Conservation (phyloP, 2,113 vertebrate genomes). For the Microcebus griseorufus region DNA sequence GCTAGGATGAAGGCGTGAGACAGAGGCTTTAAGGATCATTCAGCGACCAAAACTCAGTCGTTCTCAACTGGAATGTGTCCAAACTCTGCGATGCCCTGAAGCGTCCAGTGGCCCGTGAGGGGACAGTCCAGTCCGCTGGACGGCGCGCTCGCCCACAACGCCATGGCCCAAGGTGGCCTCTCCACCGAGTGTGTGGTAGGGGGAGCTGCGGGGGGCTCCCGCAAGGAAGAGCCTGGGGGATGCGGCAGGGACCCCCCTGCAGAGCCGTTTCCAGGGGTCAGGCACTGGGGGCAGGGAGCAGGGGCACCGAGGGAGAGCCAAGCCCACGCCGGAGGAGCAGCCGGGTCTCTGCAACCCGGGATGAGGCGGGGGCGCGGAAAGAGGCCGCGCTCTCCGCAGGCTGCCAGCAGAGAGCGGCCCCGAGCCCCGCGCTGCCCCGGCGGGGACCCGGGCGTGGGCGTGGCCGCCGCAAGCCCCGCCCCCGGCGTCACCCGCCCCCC, state of each 20-base stretch:
- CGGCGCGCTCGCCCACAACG: not conserved
- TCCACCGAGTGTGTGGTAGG: not conserved
- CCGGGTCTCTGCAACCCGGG: not conserved
- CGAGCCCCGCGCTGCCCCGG: rapidly evolving
- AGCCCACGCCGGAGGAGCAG: not conserved
- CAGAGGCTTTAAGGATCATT: not conserved
- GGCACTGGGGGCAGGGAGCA: not conserved
- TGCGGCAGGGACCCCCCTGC: not conserved
- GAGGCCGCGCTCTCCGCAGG: not conserved
- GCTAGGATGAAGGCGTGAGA: too few species aligned
- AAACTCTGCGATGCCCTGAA: not conserved
- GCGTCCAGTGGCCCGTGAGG: not conserved
- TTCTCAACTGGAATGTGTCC: not conserved
- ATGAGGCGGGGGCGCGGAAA: not conserved
- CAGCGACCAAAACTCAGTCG: not conserved
- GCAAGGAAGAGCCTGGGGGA: not conserved
- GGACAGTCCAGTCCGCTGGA: not conserved
- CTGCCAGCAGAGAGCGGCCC: not conserved
- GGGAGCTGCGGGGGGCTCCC: not conserved
- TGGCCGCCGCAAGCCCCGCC: not conserved
- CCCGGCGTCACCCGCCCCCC: not conserved
- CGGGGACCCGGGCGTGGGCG: not conserved
- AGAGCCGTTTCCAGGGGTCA: not conserved
- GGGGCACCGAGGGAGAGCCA: not conserved
- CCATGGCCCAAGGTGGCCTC: not conserved